A percentile compares a stretch with the other conserved stretches of the same genome.
phyloP scores from a whole-genome alignment of 2,888 invertebrate genomes.

The Caenorhabditis drosophilae region DNA sequence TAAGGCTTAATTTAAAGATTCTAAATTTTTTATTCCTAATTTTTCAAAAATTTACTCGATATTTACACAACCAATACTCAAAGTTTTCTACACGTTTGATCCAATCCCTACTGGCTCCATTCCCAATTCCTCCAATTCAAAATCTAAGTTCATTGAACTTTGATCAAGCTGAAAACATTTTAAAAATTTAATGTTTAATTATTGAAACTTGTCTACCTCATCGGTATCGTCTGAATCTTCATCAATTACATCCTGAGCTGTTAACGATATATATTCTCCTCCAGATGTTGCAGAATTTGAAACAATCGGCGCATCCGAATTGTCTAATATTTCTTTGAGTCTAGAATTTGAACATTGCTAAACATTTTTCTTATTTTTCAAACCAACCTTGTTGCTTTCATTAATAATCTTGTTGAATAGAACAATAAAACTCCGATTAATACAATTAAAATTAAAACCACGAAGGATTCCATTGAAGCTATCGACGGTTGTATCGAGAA shows the following conservation, averaged over 20 bases:
- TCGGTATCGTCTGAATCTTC: slow-evolving; percentile 37
- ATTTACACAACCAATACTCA: not conserved
- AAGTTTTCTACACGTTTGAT: not conserved
- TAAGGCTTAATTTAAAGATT: slow-evolving; percentile 4
- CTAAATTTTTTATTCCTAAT: too few relatives aligned
- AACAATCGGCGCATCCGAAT: slow-evolving; percentile 26
- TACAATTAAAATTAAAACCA: not conserved
- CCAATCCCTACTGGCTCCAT: slow-evolving; percentile 26
- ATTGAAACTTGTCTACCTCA: slow-evolving; percentile 6
- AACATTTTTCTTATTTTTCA: not conserved
- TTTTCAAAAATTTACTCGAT: not conserved
- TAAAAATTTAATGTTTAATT: not conserved
- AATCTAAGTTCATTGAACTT: slow-evolving; percentile 38
- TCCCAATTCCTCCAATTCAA: slow-evolving; percentile 28
- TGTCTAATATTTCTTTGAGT: slow-evolving; percentile 45
- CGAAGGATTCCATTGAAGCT: slow-evolving; percentile 8
- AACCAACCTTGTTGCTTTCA: slow-evolving; percentile 23
- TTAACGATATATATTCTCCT: slow-evolving; percentile 41
- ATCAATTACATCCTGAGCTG: slow-evolving; percentile 28
- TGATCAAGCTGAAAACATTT: slow-evolving; percentile 17
- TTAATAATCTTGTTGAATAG: slow-evolving; percentile 9
- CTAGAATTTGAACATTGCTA: slow-evolving; percentile 16
- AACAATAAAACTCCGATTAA: slow-evolving; percentile 1
- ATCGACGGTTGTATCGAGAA: slow-evolving; percentile 15
- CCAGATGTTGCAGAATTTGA: slow-evolving; percentile 1